Conservation (phyloP, 2,888 invertebrate species). For the Trichopoda pennipes region DNA sequence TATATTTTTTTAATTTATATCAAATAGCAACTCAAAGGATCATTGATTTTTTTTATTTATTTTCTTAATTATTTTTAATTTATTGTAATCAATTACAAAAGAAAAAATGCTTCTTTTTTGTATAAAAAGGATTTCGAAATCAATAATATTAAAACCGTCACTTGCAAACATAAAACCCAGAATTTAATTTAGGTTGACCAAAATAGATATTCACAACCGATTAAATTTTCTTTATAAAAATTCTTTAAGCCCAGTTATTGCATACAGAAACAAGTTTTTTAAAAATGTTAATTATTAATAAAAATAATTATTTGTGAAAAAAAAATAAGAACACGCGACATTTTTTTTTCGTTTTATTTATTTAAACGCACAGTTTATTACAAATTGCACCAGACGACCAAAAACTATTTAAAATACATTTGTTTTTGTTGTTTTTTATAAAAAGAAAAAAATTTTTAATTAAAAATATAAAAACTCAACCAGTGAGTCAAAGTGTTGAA, state of each 20-base stretch:
- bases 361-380: conserved; percentile 52
- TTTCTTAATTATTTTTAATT: neutral
- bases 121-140: neutral
- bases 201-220: conserved; percentile 21
- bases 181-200: conserved; percentile 5
- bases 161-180: conserved; percentile 20
- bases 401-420: neutral
- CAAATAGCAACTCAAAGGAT: neutral
- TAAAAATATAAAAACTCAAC: conserved; percentile 42
- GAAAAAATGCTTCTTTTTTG: neutral
- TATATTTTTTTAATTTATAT: neutral
- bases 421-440: conserved; percentile 1
- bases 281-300: conserved; percentile 27
- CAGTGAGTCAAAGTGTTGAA: conserved; percentile 61
- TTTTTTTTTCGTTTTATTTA: too few species aligned
- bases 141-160: conserved; percentile 36
- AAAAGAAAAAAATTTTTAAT: conserved; percentile 1
- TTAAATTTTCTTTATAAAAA: conserved; percentile 22
- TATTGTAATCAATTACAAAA: neutral
- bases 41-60: neutral
- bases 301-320: neutral
- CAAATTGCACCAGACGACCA: conserved; percentile 13
- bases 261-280: conserved; percentile 43
- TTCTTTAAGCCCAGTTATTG: conserved; percentile 33
- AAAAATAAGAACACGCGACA: conserved; percentile 49